Evolutionary conservation across 2,113 vertebrate genomes (phyloP), one percentile per base, ranked within the genome.

Genomic region (Macquaria ambigua): DNA sequence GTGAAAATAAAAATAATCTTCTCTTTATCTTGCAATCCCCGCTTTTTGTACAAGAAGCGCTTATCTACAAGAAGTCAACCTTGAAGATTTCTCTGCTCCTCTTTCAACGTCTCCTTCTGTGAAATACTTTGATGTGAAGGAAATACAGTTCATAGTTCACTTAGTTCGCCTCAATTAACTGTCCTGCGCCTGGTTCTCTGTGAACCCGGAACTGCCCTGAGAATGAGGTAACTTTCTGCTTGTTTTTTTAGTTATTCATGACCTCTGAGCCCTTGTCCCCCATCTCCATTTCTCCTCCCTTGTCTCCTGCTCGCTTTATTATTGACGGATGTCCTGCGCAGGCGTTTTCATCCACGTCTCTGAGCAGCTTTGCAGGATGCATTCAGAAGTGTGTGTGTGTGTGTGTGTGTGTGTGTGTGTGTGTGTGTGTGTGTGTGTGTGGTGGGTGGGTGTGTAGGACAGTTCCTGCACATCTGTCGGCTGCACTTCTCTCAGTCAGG

Each of bases 381-480:
- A 79, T 87, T 79, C 61, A 85, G 25, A 70, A 75, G 56, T 64
- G 75, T 74, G 67, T 79, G 69, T 62, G 78, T 69, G 69, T 84
- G 81, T 70, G 67, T 79, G 69, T 62, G 78, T 69, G 69, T 84
- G 81, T 70, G 73, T 39, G 67, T 64, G 39, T n/a, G 63, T 7
- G 28, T 31, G 28, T 31, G 37, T 62, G 74, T 61, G 66, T 58
- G 34, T 5, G 43, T n/a, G 52, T n/a, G n/a, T n/a, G n/a, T n/a
- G 39, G 59, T n/a, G 50, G 20, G 50, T 34, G 69, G n/a, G 10
- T 25, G 15, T 68, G 92, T 56, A 52, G 70, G 84, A 73, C 50
- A 92, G 94, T 95, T 96, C 95, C 96, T 94, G 94, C 91, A 96
- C 95, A 96, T 96, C 96, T 96, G 96, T 94, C 79, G 55, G 76